Base-by-base conservation (phyloP, 2,113 vertebrate genomes). In the Cisticola juncidis region DNA sequence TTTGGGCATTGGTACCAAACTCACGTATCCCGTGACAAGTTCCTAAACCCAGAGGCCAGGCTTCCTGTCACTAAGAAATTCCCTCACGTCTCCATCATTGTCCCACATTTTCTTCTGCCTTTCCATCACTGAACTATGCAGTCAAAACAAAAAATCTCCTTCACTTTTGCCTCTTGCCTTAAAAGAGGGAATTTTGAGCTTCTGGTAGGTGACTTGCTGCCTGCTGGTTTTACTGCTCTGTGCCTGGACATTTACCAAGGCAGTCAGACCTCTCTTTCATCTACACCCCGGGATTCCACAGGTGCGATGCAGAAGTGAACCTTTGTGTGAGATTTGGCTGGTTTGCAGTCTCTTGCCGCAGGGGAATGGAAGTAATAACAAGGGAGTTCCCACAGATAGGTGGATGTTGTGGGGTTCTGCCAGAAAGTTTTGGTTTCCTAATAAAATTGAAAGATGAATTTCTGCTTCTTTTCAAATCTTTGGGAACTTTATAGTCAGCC, bases 241-340 rank as follows among this genome's bases (percentile, higher is more conserved):
- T 70, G 33, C 24, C 69, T 94, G 94, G 82, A 86, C 0, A 3
- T 44, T 93, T 83, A 92, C 90, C 95, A 88, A 50, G 48, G 57
- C 40, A 88, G 47, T 71, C 58, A 69, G 79, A 92, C 74, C 74
- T 80, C 16, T 1, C 92, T 94, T 93, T 83, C 70, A 78, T 93
- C 80, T 92, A 36, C 36, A 0, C 82, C 85, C 85, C 65, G 82
- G 76, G 76, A 95, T 96, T 93, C 76, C 90, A 84, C 88, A 83
- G 92, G 64, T 96, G 82, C 4, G 2, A 79, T 6, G 77, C 81
- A 96, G 82, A 94, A 97, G 80, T 53, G 72, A 91, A 86, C 48
- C 82, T 88, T 92, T 96, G 88, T 95, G 88, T 84, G 93, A 88
- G 80, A 92, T 92, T 68, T 96, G 92, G 93, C 95, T 92, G 76